Evolutionary conservation across 2,888 invertebrate genomes (phyloP), one percentile per base, ranked within the genome.

Genomic region (Aleiodes alternator): DNA sequence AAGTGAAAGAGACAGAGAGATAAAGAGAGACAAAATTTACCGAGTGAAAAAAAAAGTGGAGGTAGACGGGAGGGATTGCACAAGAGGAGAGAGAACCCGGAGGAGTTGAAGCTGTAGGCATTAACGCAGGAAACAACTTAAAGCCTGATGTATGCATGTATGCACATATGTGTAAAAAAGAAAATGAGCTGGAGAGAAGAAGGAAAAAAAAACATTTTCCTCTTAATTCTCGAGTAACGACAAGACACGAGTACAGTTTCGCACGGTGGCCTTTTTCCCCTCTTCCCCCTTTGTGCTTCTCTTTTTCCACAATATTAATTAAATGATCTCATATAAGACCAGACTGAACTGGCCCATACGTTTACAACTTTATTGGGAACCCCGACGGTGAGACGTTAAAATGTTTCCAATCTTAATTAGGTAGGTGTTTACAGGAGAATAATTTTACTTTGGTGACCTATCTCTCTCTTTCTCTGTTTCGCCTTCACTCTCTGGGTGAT

Each of bases 371-470:
- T 88, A 88, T 87, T 86, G 84, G 84, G 84, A 82, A 85, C 83
- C 81, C 81, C 83, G 82, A 55, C 81, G 81, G 79, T 76, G 53
- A 80, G 83, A 87, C 85, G 84, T 88, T 88, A 87, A 88, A 88
- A 88, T 87, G 88, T 87, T 88, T 59, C 61, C 88, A 87, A 88
- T 89, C 88, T 89, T 88, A 89, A 89, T 89, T 89, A 88, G 88
- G 85, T 87, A 88, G 88, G 88, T 89, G 88, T 89, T 88, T 86
- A 87, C 86, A 86, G 85, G 84, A 83, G 85, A 84, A 85, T 87
- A 84, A 85, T 87, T 86, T 83, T 82, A 79, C 78, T 71, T 69
- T 71, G 71, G 73, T 79, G 81, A 80, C 78, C 78, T 83, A 79
- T 78, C 76, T 50, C 72, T 61, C 59, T 53, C 53, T 14, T 53